phyloP scores from a whole-genome alignment of 2,888 invertebrate genomes.

The Copidosoma aretas region DNA sequence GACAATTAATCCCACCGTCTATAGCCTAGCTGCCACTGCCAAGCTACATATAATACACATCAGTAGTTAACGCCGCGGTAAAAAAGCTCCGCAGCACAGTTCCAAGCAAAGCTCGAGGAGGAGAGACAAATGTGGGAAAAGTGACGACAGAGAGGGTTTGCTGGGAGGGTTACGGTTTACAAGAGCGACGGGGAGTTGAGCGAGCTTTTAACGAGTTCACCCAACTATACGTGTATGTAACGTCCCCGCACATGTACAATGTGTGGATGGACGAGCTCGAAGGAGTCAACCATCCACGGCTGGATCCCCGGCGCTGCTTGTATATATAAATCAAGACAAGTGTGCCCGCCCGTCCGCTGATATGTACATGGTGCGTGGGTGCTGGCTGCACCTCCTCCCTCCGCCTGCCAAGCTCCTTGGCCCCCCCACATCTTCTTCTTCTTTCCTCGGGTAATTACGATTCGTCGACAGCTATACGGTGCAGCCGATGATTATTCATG shows the following conservation, averaged over 20 bases:
- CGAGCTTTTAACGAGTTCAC: constrained; percentile 15
- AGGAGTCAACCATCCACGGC: constrained; percentile 46
- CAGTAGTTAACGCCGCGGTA: background rate
- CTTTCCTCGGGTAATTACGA: constrained; percentile 20
- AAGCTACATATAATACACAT: too few relatives aligned
- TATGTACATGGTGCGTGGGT: too few relatives aligned
- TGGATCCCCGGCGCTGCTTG: too few relatives aligned
- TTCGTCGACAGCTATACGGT: constrained; percentile 15
- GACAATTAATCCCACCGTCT: too few relatives aligned
- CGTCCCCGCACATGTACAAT: constrained; percentile 7
- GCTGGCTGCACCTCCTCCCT: background rate
- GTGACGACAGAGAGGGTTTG: background rate
- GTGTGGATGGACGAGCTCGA: constrained; percentile 2
- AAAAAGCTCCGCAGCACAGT: background rate
- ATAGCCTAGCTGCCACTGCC: too few relatives aligned
- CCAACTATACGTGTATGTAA: constrained; percentile 1
- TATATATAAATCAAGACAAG: constrained; percentile 56
- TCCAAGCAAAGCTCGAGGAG: constrained; percentile 7
- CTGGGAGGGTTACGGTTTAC: too few relatives aligned
- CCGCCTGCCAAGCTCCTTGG: background rate
- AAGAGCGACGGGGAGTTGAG: background rate
- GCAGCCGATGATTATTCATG: constrained; percentile 23
- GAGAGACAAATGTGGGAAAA: background rate
- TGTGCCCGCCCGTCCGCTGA: constrained; percentile 26
- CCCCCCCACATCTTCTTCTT: background rate